Evolutionary conservation across 1,140 invertebrate genomes (phyloP).

Genomic region (Tetramorium simillimum): DNA sequence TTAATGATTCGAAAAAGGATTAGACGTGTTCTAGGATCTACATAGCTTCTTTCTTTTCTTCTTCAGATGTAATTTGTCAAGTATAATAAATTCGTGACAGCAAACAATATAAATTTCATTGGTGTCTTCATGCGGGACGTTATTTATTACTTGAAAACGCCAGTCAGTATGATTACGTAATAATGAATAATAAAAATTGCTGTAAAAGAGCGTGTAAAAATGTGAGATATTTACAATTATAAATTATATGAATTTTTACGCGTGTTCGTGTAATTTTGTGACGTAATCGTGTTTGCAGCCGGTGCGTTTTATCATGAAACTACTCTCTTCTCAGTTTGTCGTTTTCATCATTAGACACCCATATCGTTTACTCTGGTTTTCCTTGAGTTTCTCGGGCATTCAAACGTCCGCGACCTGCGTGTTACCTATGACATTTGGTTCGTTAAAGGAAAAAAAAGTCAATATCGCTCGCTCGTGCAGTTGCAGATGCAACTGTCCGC

Average conservation of each 20-base stretch:
- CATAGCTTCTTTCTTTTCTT: neutral
- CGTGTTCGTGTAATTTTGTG: neutral
- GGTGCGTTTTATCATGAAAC: neutral
- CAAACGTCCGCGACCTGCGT: neutral
- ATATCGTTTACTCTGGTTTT: conserved; percentile 77
- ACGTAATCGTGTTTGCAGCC: neutral
- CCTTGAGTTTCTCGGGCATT: conserved; percentile 70
- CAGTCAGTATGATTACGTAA: neutral
- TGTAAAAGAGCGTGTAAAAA: neutral
- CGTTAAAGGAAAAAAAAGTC: neutral
- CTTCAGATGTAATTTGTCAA: neutral
- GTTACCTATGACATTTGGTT: conserved; percentile 23
- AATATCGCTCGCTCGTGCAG: conserved; percentile 8
- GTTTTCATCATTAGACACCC: conserved; percentile 50
- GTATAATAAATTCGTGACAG: neutral
- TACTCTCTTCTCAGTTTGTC: conserved; percentile 63
- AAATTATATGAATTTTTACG: neutral
- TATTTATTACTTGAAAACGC: neutral
- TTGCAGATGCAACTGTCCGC: neutral
- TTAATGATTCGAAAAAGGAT: neutral
- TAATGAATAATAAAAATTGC: conserved; percentile 25
- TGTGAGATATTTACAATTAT: neutral
- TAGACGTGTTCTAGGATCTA: neutral
- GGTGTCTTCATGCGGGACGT: neutral
- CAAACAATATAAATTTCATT: neutral